A percentile compares a stretch with the other conserved stretches of the same genome.
Evolutionary conservation across 2,888 invertebrate species (phyloP).

Genomic region (Dione vanillae): DNA sequence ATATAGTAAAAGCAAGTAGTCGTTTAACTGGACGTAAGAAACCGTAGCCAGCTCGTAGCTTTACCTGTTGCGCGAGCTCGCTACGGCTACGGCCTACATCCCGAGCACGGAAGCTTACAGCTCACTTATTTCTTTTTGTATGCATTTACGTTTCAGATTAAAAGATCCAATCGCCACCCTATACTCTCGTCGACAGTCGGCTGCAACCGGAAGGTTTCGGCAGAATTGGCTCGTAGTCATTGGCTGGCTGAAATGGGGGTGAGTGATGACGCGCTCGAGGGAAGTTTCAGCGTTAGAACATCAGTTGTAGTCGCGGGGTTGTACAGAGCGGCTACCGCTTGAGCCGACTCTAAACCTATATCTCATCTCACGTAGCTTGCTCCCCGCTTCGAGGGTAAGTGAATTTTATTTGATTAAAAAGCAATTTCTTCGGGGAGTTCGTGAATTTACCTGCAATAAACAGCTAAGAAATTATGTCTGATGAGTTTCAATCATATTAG

Average conservation of each 20-base stretch:
- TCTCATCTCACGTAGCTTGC: slow-evolving; percentile 52
- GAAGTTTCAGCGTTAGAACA: slow-evolving; percentile 80
- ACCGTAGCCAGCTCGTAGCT: slow-evolving; percentile 47
- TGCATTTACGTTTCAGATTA: slow-evolving; percentile 84
- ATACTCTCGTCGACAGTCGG: slow-evolving; percentile 67
- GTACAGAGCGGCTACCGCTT: slow-evolving; percentile 69
- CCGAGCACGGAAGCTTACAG: slow-evolving; percentile 68
- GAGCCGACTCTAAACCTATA: slow-evolving; percentile 61
- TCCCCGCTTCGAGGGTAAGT: slow-evolving; percentile 77
- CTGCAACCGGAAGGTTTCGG: slow-evolving; percentile 65
- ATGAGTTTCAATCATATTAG: slow-evolving; percentile 33
- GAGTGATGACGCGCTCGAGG: slow-evolving; percentile 78
- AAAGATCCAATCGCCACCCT: slow-evolving; percentile 82
- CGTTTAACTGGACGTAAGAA: slow-evolving; percentile 35
- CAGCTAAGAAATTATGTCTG: slow-evolving; percentile 52
- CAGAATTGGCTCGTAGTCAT: slow-evolving; percentile 57
- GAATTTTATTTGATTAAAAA: slow-evolving; percentile 82
- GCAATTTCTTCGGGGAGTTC: slow-evolving; percentile 75
- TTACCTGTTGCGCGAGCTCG: slow-evolving; percentile 73
- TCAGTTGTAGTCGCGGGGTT: slow-evolving; percentile 77
- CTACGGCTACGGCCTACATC: slow-evolving; percentile 58
- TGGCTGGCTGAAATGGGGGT: slow-evolving; percentile 71
- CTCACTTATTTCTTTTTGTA: slow-evolving; percentile 76
- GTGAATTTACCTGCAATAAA: slow-evolving; percentile 56
- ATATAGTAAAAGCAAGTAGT: background rate